Percentiles rank a stretch among this genome's conserved stretches.
These are phyloP conservation scores for Anticlea derivata DNA, from an alignment of 2,888 invertebrate genomes.

Conservation along the genomic window DNA sequence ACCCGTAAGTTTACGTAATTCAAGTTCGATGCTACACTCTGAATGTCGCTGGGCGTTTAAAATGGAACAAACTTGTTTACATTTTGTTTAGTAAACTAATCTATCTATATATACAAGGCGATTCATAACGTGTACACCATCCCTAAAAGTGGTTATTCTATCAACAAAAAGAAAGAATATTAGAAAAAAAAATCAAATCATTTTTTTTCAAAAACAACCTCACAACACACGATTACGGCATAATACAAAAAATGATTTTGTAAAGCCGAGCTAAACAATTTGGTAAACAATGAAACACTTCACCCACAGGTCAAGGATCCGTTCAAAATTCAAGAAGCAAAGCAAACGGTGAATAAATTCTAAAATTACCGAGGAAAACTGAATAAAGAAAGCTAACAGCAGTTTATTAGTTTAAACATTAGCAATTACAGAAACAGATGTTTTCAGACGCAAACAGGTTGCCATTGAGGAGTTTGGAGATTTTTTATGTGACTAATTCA, in stretches of 20 bases:
- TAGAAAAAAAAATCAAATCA: no score
- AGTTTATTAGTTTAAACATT: slow-evolving; percentile 30
- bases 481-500: slow-evolving; percentile 9
- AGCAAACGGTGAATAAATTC: slow-evolving; percentile 21
- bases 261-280: slow-evolving; percentile 15
- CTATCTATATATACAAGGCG: no score
- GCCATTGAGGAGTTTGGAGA: slow-evolving; percentile 10
- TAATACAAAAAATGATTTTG: neutral
- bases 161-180: no score
- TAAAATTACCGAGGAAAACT: slow-evolving; percentile 25
- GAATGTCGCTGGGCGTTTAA: slow-evolving; percentile 25
- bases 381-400: slow-evolving; percentile 11
- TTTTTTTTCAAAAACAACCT: no score
- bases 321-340: slow-evolving; percentile 21
- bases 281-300: slow-evolving; percentile 23
- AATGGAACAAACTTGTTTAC: slow-evolving; percentile 21
- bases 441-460: slow-evolving; percentile 23
- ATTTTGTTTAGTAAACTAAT: slow-evolving; percentile 14
- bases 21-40: slow-evolving; percentile 34
- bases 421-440: slow-evolving; percentile 26
- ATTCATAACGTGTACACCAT: no score
- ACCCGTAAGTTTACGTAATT: slow-evolving; percentile 42
- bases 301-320: slow-evolving; percentile 26
- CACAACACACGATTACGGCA: no score
- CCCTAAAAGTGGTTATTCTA: no score